Base-by-base conservation (phyloP, 2,113 vertebrate genomes). In the Puntigrus tetrazona region DNA sequence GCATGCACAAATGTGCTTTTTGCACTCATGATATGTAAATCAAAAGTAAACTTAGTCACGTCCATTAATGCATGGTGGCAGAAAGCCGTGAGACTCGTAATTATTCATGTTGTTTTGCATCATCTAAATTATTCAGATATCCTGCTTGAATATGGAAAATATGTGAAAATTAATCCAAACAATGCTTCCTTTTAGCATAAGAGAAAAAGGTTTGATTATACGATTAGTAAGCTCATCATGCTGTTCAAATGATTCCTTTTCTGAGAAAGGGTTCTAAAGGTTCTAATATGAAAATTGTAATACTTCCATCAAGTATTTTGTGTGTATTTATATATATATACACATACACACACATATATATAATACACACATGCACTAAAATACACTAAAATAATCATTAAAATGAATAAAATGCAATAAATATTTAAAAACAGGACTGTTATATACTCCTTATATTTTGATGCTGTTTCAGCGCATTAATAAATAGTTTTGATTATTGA, bases 31-130 rank as follows among this genome's bases (percentile, higher is more conserved):
- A 52, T 85, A 83, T 77, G 76, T 38, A 88, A 88, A 88, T 76
- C 36, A 69, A 84, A 67, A 84, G 73, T 73, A 84, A 86, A 86
- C 59, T 57, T 73, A 61, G 74, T 63, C 78, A 55, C 47, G 59
- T 85, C 84, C 57, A 75, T 81, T 92, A 90, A 93, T 90, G 86
- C 85, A 27, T 69, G 70, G 6, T 90, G 92, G 91, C 90, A 91
- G 86, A 87, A 91, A 92, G 88, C 86, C 83, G 43, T 31, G 75
- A 72, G 57, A 89, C 25, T 83, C 52, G 86, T 89, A 90, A 91
- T 92, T 92, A 92, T 94, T 92, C 86, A 91, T 93, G 89, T 91
- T 90, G 88, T 91, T 92, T 90, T 91, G 91, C 90, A 90, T 91
- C 84, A 86, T 69, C 86, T 92, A 65, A 92, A 93, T 92, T 92